A percentile compares a stretch with the other conserved stretches of the same genome.
phyloP scores from a whole-genome alignment of 1,140 invertebrate genomes.

The Atta colombica region DNA sequence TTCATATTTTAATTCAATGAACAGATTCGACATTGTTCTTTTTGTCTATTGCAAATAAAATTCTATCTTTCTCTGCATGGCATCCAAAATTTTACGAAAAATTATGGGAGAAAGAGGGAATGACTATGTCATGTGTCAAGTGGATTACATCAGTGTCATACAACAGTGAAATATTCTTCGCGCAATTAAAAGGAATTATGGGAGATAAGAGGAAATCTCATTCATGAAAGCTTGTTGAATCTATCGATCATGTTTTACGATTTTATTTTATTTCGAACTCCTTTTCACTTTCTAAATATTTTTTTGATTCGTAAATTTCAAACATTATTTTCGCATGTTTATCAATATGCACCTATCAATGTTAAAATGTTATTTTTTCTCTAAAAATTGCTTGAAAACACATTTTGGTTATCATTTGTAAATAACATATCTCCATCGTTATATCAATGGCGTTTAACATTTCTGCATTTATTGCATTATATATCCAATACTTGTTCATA shows the following conservation, averaged over 20 bases:
- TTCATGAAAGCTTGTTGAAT: slow-evolving; percentile 16
- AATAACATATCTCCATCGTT: neutral
- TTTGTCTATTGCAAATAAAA: neutral
- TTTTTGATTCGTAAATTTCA: neutral
- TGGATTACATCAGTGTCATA: slow-evolving; percentile 11
- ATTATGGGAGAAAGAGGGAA: neutral
- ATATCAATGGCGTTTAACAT: neutral
- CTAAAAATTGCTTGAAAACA: neutral
- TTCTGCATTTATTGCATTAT: neutral
- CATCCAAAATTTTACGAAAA: slow-evolving; percentile 19
- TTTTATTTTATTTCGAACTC: neutral
- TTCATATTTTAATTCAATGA: neutral
- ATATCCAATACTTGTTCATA: neutral
- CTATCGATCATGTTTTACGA: neutral
- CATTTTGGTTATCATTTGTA: neutral
- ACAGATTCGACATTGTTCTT: neutral
- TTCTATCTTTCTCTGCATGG: neutral
- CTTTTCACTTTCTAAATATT: neutral
- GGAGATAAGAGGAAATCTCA: neutral
- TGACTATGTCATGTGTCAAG: neutral
- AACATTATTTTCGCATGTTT: neutral
- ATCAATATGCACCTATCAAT: neutral
- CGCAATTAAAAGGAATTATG: slow-evolving; percentile 45
- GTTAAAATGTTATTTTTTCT: neutral
- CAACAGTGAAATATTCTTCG: slow-evolving; percentile 38